Conservation (phyloP, 2,113 vertebrate genomes). For the Cepphus grylle region DNA sequence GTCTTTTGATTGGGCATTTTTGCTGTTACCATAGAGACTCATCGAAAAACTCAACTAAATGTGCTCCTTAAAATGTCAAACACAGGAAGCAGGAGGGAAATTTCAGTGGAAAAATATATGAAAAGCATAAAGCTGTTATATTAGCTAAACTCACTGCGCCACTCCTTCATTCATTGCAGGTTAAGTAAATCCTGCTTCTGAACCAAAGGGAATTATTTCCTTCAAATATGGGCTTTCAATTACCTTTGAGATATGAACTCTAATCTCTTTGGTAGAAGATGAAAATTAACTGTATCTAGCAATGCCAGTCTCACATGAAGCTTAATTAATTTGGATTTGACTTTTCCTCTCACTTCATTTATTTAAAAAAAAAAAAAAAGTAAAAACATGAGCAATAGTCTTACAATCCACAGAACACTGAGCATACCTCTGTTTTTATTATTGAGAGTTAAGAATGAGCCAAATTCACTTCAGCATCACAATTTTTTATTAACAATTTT, state of each 20-base stretch:
- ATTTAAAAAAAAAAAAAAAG: not conserved
- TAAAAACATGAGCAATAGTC: not conserved
- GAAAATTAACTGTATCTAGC: constrained; percentile 40
- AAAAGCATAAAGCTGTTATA: constrained; percentile 55
- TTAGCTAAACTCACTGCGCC: constrained; percentile 56
- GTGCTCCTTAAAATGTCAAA: constrained; percentile 51
- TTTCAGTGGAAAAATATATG: constrained; percentile 50
- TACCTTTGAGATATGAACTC: constrained; percentile 53
- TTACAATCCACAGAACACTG: not conserved
- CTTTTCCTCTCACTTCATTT: not conserved
- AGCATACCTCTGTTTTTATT: not conserved
- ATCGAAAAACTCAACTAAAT: constrained; percentile 37
- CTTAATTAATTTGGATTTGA: constrained; percentile 60
- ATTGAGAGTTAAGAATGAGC: not conserved
- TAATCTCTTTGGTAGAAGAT: constrained; percentile 3
- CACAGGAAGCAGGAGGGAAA: constrained; percentile 45
- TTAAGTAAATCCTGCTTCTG: constrained; percentile 59
- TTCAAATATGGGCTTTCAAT: constrained; percentile 47
- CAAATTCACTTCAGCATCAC: not conserved
- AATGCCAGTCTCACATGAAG: not conserved
- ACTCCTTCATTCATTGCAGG: constrained; percentile 42
- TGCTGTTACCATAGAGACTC: constrained; percentile 36
- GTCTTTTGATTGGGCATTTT: constrained; percentile 48
- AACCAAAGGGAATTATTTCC: constrained; percentile 51
- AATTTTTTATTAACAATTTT: not conserved